phyloP scores from a whole-genome alignment of 2,888 invertebrate genomes.

The Conops quadrifasciatus region DNA sequence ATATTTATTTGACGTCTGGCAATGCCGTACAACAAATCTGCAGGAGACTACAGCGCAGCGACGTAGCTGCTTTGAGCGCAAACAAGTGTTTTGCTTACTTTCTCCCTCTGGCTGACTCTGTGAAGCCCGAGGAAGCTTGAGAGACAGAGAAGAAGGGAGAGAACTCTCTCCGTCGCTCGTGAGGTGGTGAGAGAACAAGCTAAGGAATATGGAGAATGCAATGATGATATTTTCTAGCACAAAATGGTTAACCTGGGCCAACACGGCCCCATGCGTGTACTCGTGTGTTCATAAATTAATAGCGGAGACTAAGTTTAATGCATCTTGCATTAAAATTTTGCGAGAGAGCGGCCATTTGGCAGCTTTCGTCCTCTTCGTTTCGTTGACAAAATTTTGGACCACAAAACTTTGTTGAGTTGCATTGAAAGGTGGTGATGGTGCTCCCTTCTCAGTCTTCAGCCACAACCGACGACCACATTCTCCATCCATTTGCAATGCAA shows the following conservation, averaged over 20 bases:
- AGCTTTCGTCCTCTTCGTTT: background rate
- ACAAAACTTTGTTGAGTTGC: no score
- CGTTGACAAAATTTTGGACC: background rate
- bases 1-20: constrained; percentile 15
- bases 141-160: background rate
- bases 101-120: background rate
- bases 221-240: background rate
- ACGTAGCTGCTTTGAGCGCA: constrained; percentile 12
- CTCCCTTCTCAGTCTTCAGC: constrained; percentile 5
- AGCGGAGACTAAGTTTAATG: no score
- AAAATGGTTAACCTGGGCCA: background rate
- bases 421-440: no score
- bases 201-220: background rate
- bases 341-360: no score
- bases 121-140: constrained; percentile 18
- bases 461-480: no score
- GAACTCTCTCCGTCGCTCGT: background rate
- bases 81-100: constrained; percentile 26
- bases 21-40: constrained; percentile 1
- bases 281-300: no score
- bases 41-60: background rate
- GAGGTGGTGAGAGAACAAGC: background rate
- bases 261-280: background rate
- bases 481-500: constrained; percentile 25
- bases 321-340: no score